phyloP scores from a whole-genome alignment of 2,113 vertebrate species.

The Myiopsitta monachus region DNA sequence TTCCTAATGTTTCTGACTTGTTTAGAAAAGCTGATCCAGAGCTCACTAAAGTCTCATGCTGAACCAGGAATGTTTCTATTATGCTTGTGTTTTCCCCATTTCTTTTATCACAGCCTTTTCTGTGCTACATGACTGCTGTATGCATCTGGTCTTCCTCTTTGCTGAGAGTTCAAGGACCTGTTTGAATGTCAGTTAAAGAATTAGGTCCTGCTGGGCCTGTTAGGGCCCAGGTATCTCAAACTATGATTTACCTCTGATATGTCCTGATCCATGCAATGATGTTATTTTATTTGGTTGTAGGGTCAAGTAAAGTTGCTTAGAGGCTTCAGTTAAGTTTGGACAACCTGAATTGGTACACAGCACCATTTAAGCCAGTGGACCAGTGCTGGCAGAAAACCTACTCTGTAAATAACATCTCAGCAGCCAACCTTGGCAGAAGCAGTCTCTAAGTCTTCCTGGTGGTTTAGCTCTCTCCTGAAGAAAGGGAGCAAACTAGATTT shows the following conservation, averaged over 20 bases:
- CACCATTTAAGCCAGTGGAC: neutral
- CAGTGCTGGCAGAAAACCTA: neutral
- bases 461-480: neutral
- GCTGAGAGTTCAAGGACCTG: neutral
- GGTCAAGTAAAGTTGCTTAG: neutral
- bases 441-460: neutral
- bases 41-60: neutral
- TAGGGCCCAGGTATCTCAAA: neutral
- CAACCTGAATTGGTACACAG: neutral
- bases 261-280: neutral
- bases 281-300: neutral
- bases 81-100: fast-evolving
- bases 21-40: neutral
- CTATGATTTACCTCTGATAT: neutral
- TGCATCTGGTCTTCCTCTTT: neutral
- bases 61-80: neutral
- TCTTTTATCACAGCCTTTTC: neutral
- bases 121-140: neutral
- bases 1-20: neutral
- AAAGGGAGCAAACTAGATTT: neutral
- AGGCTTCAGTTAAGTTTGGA: neutral
- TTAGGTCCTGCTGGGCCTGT: neutral
- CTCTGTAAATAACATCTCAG: neutral
- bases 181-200: neutral
- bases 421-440: neutral